Percentiles rank a stretch among this genome's conserved stretches.
Conservation (phyloP, 1,140 invertebrate species). For the Cydia splendana region DNA sequence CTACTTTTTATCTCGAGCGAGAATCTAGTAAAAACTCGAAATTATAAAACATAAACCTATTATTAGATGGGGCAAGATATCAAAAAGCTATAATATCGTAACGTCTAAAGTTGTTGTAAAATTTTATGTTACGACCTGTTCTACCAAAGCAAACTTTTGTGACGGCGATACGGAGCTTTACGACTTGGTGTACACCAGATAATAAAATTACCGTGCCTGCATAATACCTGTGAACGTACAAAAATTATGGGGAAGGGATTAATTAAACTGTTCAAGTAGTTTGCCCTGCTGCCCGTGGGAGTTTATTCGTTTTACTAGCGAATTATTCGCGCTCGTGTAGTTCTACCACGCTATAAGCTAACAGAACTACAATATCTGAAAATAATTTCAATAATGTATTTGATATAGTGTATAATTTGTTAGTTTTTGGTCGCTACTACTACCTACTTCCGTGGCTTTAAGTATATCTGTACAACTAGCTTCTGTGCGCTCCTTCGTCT, state of each 20-base stretch:
- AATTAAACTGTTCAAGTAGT: conserved; percentile 8
- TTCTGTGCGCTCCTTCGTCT: no score
- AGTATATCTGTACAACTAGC: no score
- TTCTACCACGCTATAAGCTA: neutral
- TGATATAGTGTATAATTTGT: no score
- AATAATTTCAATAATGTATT: neutral
- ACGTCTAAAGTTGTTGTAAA: conserved; percentile 71
- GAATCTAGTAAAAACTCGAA: conserved; percentile 44
- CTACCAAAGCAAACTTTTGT: conserved; percentile 59
- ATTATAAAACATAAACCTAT: conserved; percentile 60
- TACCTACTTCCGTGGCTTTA: no score
- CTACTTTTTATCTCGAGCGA: neutral
- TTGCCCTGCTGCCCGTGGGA: neutral
- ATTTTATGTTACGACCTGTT: conserved; percentile 69
- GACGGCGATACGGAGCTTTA: conserved; percentile 56
- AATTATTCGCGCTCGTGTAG: neutral
- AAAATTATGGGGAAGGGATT: conserved; percentile 16
- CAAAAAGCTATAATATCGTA: conserved; percentile 63
- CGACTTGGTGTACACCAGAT: conserved; percentile 42
- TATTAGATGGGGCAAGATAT: conserved; percentile 64
- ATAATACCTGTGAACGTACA: conserved; percentile 20
- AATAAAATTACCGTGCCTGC: conserved; percentile 16
- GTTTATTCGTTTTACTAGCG: neutral
- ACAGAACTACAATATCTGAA: no score
- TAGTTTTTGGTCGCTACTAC: no score